Evolutionary conservation across 2,888 invertebrate species (phyloP).

Genomic region (Noctuana brunneofusca): DNA sequence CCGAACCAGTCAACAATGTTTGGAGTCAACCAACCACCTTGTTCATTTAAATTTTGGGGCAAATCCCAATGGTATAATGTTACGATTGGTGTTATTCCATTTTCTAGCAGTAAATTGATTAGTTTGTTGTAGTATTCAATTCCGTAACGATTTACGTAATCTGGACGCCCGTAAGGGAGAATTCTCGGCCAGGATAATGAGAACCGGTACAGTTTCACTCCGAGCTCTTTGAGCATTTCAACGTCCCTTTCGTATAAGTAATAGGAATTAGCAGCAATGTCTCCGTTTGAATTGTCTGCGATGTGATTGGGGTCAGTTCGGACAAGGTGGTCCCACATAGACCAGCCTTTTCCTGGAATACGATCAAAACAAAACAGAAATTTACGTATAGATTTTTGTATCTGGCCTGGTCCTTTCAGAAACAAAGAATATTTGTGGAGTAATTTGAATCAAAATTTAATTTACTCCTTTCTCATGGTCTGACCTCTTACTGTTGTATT

Average conservation of each 20-base stretch:
- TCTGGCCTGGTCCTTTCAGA: not conserved
- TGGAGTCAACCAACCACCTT: slow-evolving; percentile 74
- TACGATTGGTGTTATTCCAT: slow-evolving; percentile 82
- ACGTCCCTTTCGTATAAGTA: slow-evolving; percentile 79
- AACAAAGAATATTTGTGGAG: too few species aligned
- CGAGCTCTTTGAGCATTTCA: slow-evolving; percentile 59
- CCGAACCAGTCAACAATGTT: slow-evolving; percentile 64
- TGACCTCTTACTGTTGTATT: too few species aligned
- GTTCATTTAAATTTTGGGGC: slow-evolving; percentile 69
- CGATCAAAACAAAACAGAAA: not conserved
- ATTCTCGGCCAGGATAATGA: slow-evolving; percentile 84
- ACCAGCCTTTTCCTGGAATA: slow-evolving; percentile 77
- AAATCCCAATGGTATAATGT: slow-evolving; percentile 79
- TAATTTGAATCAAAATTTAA: too few species aligned
- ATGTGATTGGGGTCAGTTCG: slow-evolving; percentile 68
- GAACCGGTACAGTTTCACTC: slow-evolving; percentile 72
- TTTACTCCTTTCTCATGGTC: too few species aligned
- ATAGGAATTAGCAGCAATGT: slow-evolving; percentile 81
- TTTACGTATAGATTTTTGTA: not conserved
- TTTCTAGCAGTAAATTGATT: slow-evolving; percentile 81
- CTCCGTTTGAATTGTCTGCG: slow-evolving; percentile 75
- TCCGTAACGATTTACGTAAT: slow-evolving; percentile 77
- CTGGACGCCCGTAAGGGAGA: slow-evolving; percentile 76
- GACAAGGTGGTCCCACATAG: slow-evolving; percentile 82
- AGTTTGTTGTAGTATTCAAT: slow-evolving; percentile 84